Base-by-base conservation (phyloP, 2,888 invertebrate genomes). In the Sepiola atlantica region DNA sequence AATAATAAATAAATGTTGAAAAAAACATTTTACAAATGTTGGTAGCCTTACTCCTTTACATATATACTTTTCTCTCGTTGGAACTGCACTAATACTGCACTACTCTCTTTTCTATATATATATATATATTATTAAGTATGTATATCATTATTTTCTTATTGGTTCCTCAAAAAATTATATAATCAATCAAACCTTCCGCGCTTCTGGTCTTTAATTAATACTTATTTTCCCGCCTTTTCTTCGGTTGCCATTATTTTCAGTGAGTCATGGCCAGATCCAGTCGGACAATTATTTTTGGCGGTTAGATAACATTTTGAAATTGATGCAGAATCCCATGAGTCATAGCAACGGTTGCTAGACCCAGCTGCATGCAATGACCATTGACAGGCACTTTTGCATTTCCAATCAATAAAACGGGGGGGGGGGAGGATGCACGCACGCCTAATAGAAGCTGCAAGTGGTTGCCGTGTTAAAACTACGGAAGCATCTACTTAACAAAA, bases 281-380 rank as follows among this genome's bases (percentile, higher is more conserved):
- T 92, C 55, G 32, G 32, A 32, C n/a, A 93, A 55, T 93, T 55
- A 55, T 55, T 93, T 55, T 54, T 55, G 54, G 93, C 32, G 45
- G 93, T 55, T 93, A 77, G 77, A 55, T 55, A 93, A 93, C 55
- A 55, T 35, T 55, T 55, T 93, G 55, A 93, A 55, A 93, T 55
- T 93, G 93, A 54, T 93, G 54, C 20, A 28, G 35, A 32, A 45
- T n/a, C 55, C 35, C 55, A 55, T 54, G 55, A 55, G 54, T 45
- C 93, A 54, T 45, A 55, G 28, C 92, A 92, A 54, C 55, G 28
- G 45, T 35, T 93, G 93, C 20, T 93, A 45, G 32, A 4, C 45
- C 45, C 35, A n/a, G 92, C 24, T 92, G 45, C 45, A 28, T 92
- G 55, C 55, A 10, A 35, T 55, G 55, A 55, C 55, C 45, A 92